Evolutionary conservation across 1,140 invertebrate species (phyloP).

Genomic region (Pseudomyrmex cubaensis): DNA sequence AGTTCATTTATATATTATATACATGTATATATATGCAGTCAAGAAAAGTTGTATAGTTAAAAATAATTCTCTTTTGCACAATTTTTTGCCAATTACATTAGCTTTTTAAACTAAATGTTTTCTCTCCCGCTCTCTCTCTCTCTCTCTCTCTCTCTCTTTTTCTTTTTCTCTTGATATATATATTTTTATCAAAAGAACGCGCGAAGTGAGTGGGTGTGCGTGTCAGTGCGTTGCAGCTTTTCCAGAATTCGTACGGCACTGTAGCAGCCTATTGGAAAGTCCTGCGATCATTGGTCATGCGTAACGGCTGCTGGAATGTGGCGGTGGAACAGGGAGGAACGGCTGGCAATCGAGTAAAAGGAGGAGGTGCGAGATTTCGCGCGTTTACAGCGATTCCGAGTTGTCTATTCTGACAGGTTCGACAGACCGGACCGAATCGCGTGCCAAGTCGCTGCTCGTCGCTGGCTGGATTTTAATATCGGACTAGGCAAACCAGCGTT

Average conservation of each 20-base stretch:
- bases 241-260: constrained; percentile 61
- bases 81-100: no score
- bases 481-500: constrained; percentile 19
- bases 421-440: neutral
- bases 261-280: constrained; percentile 68
- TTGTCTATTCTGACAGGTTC: constrained; percentile 61
- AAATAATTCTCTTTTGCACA: no score
- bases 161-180: no score
- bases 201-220: no score
- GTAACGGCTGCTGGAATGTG: constrained; percentile 49
- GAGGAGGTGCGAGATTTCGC: constrained; percentile 82
- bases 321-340: constrained; percentile 66
- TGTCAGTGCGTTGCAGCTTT: no score
- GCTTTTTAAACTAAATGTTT: no score
- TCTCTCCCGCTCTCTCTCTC: no score
- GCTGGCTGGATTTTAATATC: constrained; percentile 29
- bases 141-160: no score
- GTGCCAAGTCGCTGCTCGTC: neutral
- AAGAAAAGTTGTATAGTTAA: no score
- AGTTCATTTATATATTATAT: no score
- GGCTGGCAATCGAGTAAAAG: constrained; percentile 82
- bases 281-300: constrained; percentile 73
- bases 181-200: no score
- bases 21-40: no score
- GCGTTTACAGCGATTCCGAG: constrained; percentile 78